Evolutionary conservation across 2,797 vertebrate genomes (phyloP), one percentile per base, ranked within the genome.

Genomic region (Hyperoplus lanceolatus): DNA sequence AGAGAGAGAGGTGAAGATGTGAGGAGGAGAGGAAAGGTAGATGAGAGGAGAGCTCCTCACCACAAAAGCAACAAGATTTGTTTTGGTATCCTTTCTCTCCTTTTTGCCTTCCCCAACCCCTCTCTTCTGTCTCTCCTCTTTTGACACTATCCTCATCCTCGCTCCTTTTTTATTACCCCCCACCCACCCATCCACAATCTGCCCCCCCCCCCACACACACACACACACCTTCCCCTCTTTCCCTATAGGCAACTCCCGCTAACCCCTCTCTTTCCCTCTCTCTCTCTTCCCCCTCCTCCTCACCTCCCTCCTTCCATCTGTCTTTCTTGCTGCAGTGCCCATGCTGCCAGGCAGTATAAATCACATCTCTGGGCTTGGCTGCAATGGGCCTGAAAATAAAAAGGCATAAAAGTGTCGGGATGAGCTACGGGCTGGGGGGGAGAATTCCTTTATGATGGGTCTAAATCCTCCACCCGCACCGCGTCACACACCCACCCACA

Each of bases 311-410:
- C 70, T 86, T 90, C 90, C 91, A 92, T 93, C 92, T 94, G 92
- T 93, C 92, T 94, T 91, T 93, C 92, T 85, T 89, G 91, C 93
- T 92, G 93, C 93, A 94, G 93, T 94, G 93, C 93, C 93, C 91
- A 89, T 88, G 93, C 93, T 94, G 93, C 93, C 93, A 94, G 92
- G 89, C 92, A 92, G 90, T 89, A 93, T 94, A 94, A 94, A 94
- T 94, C 93, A 94, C 92, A 91, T 93, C 92, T 93, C 92, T 73
- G 81, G 91, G 91, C 88, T 92, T 86, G 92, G 92, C 92, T 94
- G 93, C 93, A 94, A 94, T 94, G 93, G 92, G 92, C 92, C 92
- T 94, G 93, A 94, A 94, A 94, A 94, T 94, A 94, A 94, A 94
- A 94, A 94, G 92, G 92, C 90, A 94, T 94, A 94, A 94, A 94